Conservation (phyloP, 2,888 invertebrate species). For the Cephus rjabovi region DNA sequence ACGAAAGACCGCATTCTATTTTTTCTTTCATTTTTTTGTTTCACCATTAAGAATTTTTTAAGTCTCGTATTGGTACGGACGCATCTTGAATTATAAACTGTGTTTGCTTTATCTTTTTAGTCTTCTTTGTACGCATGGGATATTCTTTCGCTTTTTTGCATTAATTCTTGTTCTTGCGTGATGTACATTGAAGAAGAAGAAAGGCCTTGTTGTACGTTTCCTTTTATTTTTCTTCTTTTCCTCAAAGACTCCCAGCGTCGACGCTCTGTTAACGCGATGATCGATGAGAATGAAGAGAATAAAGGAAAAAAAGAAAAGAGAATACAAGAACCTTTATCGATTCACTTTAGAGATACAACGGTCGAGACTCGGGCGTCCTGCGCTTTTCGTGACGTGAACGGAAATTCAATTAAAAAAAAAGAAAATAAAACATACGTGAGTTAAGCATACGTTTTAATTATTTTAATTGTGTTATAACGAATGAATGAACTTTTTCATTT, state of each 20-base stretch:
- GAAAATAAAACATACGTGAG: background rate
- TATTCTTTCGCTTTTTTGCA: background rate
- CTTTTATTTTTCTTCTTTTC: constrained; percentile 3
- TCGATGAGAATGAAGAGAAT: background rate
- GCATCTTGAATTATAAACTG: background rate
- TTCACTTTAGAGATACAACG: background rate
- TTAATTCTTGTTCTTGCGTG: background rate
- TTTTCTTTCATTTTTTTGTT: constrained; percentile 6
- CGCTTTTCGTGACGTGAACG: background rate
- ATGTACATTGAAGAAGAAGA: background rate
- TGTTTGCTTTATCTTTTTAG: background rate
- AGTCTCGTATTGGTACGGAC: no score
- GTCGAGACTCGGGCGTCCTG: background rate
- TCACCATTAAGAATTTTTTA: no score
- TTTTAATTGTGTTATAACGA: background rate
- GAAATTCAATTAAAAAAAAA: background rate
- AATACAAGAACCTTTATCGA: background rate
- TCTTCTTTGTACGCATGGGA: background rate
- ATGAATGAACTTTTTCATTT: no score
- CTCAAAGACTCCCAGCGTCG: constrained; percentile 3
- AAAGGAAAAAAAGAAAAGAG: background rate
- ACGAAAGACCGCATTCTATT: constrained; percentile 17
- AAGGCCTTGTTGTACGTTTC: background rate
- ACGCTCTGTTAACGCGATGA: background rate
- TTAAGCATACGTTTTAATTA: background rate